Conservation (phyloP, 2,888 invertebrate genomes). For the Acanthacorydalis orientalis region DNA sequence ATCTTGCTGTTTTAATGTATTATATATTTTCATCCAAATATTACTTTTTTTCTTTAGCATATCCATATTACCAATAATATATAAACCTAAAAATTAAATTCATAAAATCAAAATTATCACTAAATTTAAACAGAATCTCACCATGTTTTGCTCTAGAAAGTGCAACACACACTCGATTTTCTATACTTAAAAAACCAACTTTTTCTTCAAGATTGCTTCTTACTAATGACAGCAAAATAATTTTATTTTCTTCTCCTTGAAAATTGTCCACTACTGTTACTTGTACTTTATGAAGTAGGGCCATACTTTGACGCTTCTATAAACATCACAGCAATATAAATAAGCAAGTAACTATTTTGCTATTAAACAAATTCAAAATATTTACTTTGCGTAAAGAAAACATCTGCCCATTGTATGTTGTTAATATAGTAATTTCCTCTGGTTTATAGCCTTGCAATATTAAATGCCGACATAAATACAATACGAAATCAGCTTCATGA, state of each 20-base stretch:
- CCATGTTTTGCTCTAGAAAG: slow-evolving; percentile 54
- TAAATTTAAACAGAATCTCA: not conserved
- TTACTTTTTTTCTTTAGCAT: slow-evolving; percentile 32
- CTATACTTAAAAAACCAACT: slow-evolving; percentile 52
- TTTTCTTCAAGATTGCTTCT: slow-evolving; percentile 48
- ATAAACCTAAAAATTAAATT: slow-evolving; percentile 34
- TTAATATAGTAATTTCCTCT: slow-evolving; percentile 52
- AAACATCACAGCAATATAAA: not conserved
- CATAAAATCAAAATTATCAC: slow-evolving; percentile 26
- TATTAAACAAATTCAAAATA: not conserved
- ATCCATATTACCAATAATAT: slow-evolving; percentile 56
- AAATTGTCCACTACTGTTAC: slow-evolving; percentile 60
- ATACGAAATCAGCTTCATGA: slow-evolving; percentile 45
- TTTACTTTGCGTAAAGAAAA: slow-evolving; percentile 34
- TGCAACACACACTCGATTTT: slow-evolving; percentile 62
- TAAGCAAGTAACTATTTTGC: too few relatives aligned
- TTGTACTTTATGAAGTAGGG: slow-evolving; percentile 30
- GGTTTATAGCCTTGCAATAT: slow-evolving; percentile 38
- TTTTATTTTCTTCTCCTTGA: slow-evolving; percentile 66
- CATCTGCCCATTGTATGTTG: slow-evolving; percentile 56
- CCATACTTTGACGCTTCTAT: slow-evolving; percentile 15
- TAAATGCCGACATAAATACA: slow-evolving; percentile 42
- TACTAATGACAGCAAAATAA: slow-evolving; percentile 63
- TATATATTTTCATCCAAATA: slow-evolving; percentile 38
- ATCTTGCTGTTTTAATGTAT: slow-evolving; percentile 27